Evolutionary conservation across 1,140 invertebrate species (phyloP), one percentile per base, ranked within the genome.

Genomic region (Diabrotica undecimpunctata): DNA sequence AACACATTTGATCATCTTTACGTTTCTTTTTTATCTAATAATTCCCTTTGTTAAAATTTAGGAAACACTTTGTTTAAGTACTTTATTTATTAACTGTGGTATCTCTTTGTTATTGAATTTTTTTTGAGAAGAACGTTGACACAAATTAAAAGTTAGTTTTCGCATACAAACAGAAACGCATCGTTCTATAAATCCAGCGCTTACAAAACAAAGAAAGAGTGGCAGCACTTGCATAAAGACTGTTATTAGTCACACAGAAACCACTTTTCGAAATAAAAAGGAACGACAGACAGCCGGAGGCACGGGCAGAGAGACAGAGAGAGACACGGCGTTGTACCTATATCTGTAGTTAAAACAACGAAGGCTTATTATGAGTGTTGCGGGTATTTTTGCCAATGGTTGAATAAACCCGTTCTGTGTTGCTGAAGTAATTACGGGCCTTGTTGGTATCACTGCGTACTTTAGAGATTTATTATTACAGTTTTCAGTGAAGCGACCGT

Each of bases 321-420:
- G 8, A 46, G 3, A n/a, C 41, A n/a, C 41, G 41, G 8, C 41
- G n/a, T 46, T 46, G 41, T 10, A 46, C 41, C 41, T 46, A 46
- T 46, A 46, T 46, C 41, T 46, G 41, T 46, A 46, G 8, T 46
- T 46, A 46, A n/a, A 46, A 46, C 8, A 46, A 46, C 41, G 25
- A 25, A 25, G 4, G 41, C 41, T 46, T 46, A 46, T 46, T 46
- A n/a, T 46, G n/a, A 46, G 41, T n/a, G 41, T 10, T 10, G 41
- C 8, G 5, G 8, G 41, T 57, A 57, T 57, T 57, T 57, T 57
- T 57, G 37, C 55, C 36, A 12, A 37, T 57, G 55, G 55, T 57
- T 57, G 55, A 57, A 57, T 57, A 41, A 57, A 57, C 55, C 35
- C 55, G 55, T 57, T 57, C 37, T 46, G n/a, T 6, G n/a, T 46